phyloP scores from a whole-genome alignment of 2,113 vertebrate genomes.

The Psettodes erumei region DNA sequence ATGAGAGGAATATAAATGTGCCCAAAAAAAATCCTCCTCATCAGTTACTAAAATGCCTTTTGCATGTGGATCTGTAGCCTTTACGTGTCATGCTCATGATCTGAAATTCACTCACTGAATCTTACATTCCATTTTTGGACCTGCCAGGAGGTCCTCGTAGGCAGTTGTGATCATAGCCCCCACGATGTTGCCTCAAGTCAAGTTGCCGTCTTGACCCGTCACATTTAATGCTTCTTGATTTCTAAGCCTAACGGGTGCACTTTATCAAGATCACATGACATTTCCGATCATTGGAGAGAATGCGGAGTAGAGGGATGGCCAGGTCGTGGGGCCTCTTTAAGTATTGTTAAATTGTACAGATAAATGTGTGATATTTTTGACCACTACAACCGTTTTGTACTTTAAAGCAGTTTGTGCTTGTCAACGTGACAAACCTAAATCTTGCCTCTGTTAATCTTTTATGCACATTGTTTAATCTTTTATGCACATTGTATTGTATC shows the following conservation, averaged over 20 bases:
- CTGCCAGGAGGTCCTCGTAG: slow-evolving; percentile 13
- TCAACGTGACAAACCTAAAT: slow-evolving; percentile 86
- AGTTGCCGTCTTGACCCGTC: slow-evolving; percentile 60
- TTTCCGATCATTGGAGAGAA: slow-evolving; percentile 72
- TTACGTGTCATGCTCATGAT: slow-evolving; percentile 45
- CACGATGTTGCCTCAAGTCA: slow-evolving; percentile 67
- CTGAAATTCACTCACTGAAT: slow-evolving; percentile 64
- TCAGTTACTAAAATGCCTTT: slow-evolving; percentile 54
- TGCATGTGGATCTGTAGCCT: slow-evolving; percentile 70
- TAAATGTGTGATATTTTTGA: slow-evolving; percentile 91
- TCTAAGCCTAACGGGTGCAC: slow-evolving; percentile 79
- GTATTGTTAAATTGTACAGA: slow-evolving; percentile 88
- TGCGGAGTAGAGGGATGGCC: slow-evolving; percentile 54
- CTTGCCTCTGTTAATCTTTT: slow-evolving; percentile 85
- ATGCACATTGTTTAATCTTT: slow-evolving; percentile 86
- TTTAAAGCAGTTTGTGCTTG: slow-evolving; percentile 87
- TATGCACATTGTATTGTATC: slow-evolving; percentile 87
- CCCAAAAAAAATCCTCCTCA: background rate
- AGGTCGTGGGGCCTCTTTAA: slow-evolving; percentile 69
- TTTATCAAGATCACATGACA: slow-evolving; percentile 79
- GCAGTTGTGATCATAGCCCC: slow-evolving; percentile 35
- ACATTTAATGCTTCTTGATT: slow-evolving; percentile 70
- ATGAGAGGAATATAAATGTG: background rate
- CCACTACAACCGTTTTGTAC: slow-evolving; percentile 90
- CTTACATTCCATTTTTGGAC: slow-evolving; percentile 78